phyloP scores from a whole-genome alignment of 2,797 vertebrate genomes.

The Anisognathus igniventris region DNA sequence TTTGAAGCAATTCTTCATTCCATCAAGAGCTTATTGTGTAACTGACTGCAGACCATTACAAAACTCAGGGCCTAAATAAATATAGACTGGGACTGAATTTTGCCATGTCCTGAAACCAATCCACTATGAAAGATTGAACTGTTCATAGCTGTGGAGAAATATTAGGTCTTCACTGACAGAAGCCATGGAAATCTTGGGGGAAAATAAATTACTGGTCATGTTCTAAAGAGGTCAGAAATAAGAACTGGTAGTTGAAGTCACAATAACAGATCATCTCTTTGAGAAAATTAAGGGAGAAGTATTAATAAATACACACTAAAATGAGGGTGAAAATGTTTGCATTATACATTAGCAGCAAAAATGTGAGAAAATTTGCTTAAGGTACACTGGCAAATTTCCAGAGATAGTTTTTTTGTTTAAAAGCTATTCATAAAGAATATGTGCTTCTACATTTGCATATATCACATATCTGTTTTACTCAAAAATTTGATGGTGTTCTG shows the following conservation, averaged over 20 bases:
- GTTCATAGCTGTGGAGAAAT: background rate
- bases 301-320: background rate
- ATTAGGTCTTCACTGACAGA: background rate
- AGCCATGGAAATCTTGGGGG: background rate
- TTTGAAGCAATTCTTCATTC: slow-evolving; percentile 17
- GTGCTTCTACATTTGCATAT: background rate
- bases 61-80: background rate
- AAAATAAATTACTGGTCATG: background rate
- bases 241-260: background rate
- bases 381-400: background rate
- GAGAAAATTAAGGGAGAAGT: background rate
- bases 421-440: background rate
- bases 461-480: background rate
- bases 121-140: background rate
- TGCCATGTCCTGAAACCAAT: background rate
- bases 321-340: background rate
- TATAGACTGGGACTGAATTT: background rate
- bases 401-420: background rate
- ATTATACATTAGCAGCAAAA: background rate
- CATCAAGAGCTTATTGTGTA: background rate
- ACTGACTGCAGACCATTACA: background rate
- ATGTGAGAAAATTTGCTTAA: background rate
- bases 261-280: background rate
- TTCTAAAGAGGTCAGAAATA: background rate
- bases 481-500: background rate